Conservation (phyloP, 2,888 invertebrate species). For the Pherbina coryleti region DNA sequence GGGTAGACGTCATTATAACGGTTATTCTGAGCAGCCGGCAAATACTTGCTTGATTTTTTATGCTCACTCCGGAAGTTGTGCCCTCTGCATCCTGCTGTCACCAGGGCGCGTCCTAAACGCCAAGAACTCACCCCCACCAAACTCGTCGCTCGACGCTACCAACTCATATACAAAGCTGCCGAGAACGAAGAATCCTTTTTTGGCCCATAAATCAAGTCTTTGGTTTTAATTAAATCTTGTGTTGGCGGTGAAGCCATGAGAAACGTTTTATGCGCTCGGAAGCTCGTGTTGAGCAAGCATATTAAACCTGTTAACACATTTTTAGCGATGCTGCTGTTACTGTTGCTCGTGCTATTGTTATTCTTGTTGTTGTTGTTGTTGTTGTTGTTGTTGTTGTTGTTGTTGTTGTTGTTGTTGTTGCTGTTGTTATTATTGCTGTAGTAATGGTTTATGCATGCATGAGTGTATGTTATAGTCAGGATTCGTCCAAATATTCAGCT, state of each 20-base stretch:
- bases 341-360: neutral
- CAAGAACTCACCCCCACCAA: slow-evolving; percentile 43
- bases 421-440: neutral
- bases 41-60: neutral
- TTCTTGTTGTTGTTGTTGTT: neutral
- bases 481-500: slow-evolving; percentile 14
- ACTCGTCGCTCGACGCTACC: slow-evolving; percentile 49
- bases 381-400: neutral
- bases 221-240: slow-evolving; percentile 71
- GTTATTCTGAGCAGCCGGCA: neutral
- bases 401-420: neutral
- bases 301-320: slow-evolving; percentile 39
- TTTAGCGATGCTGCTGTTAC: slow-evolving; percentile 22
- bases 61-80: slow-evolving; percentile 6
- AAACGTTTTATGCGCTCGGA: slow-evolving; percentile 47
- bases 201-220: slow-evolving; percentile 70
- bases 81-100: neutral
- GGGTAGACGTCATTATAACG: slow-evolving; percentile 28
- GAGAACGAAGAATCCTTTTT: slow-evolving; percentile 56
- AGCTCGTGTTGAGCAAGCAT: slow-evolving; percentile 20
- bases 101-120: slow-evolving; percentile 19
- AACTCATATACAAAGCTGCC: slow-evolving; percentile 35
- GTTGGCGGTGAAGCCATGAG: slow-evolving; percentile 65
- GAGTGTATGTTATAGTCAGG: neutral
- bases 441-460: neutral